Base-by-base conservation (phyloP, 2,888 invertebrate genomes). In the Strigamia transsilvanica region DNA sequence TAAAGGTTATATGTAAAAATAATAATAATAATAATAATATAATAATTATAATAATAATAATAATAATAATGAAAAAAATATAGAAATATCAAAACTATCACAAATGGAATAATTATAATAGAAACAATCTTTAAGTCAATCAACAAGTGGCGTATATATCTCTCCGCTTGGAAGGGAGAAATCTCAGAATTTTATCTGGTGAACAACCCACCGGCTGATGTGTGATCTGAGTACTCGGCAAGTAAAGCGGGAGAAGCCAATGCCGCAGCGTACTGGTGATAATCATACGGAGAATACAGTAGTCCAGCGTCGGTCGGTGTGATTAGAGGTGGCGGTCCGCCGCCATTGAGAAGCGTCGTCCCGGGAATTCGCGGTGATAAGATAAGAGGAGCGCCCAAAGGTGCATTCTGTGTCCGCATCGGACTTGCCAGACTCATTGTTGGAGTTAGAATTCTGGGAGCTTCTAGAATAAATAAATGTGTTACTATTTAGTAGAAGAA, bases 351-450 rank as follows among this genome's bases (percentile, higher is more conserved):
- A 66, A 91, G 89, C 80, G 91, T 91, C 80, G 93, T 93, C 66
- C 94, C 92, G 15, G 94, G 94, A 92, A 96, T 94, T 86, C 96
- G 91, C 83, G 96, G 95, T 73, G 96, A 96, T 84, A 98, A 91
- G 86, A 98, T 97, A 87, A 98, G 91, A 2, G 97, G 98, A 0
- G 97, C 96, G 38, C 98, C 96, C 83, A 96, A 88, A 0, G 97
- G 96, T 12, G 94, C 93, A 2, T 92, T 91, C 84, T 91, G 91
- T 15, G 90, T 89, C 83, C 93, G 90, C 86, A 93, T 89, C 18
- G 82, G 38, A 51, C 92, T 81, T 23, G 83, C 80, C 38, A 84
- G 38, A 27, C 83, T 83, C 82, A 83, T 82, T 12, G 80, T 80
- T 12, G 82, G 84, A 15, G 80, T 82, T 42, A 84, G 32, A 80